phyloP scores from a whole-genome alignment of 2,797 vertebrate species.

The Adrianichthys oophorus region DNA sequence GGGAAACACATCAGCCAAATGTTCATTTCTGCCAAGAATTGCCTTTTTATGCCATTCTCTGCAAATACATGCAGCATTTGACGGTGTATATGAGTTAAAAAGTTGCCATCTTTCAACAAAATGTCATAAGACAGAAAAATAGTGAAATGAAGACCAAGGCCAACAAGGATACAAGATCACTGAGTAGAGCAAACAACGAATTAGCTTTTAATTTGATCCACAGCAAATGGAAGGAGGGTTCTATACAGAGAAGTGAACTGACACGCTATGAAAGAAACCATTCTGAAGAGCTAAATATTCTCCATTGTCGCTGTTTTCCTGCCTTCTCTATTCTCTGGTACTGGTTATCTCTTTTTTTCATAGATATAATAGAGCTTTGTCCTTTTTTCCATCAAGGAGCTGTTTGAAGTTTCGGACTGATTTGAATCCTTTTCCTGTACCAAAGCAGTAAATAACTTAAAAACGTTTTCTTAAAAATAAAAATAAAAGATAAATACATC shows the following conservation, averaged over 20 bases:
- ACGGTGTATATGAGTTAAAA: too few relatives aligned
- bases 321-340: constrained; percentile 19
- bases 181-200: constrained; percentile 36
- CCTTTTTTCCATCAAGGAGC: constrained; percentile 10
- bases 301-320: constrained; percentile 16
- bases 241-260: constrained; percentile 42
- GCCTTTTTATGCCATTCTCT: too few relatives aligned
- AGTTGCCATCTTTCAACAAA: too few relatives aligned
- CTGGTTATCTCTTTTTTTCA: constrained; percentile 5
- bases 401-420: constrained; percentile 7
- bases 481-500: too few relatives aligned
- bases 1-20: too few relatives aligned
- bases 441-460: too few relatives aligned
- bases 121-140: too few relatives aligned
- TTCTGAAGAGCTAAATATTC: constrained; percentile 39
- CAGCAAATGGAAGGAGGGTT: constrained; percentile 22
- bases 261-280: constrained; percentile 33
- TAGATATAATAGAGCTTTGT: constrained; percentile 46
- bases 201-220: constrained; percentile 32
- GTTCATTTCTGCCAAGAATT: too few relatives aligned
- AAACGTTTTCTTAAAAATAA: too few relatives aligned
- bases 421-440: too few relatives aligned
- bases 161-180: constrained; percentile 20
- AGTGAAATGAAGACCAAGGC: too few relatives aligned
- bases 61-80: too few relatives aligned